Percentiles rank a stretch among this genome's conserved stretches.
Evolutionary conservation across 2,797 vertebrate genomes (phyloP).

Genomic region (Siniperca obscura): DNA sequence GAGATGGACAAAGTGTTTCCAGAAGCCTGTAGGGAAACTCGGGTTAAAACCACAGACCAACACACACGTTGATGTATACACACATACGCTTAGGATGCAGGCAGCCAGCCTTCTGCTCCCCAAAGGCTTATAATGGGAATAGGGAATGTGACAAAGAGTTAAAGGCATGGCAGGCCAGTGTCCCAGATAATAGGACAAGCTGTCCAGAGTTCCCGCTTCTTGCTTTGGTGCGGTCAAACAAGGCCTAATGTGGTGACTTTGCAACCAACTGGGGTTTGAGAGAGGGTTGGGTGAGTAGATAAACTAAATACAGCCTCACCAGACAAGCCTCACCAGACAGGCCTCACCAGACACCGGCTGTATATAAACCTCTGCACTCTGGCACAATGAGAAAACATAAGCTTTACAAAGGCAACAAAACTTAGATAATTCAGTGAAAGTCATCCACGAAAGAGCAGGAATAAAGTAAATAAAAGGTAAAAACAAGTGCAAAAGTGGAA

Average conservation of each 20-base stretch:
- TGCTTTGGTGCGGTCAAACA: conserved; percentile 73
- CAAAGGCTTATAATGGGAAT: conserved; percentile 75
- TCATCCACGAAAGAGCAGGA: conserved; percentile 42
- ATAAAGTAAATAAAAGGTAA: conserved; percentile 45
- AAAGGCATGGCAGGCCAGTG: conserved; percentile 73
- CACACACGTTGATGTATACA: conserved; percentile 54
- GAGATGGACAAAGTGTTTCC: conserved; percentile 78
- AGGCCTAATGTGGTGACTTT: conserved; percentile 74
- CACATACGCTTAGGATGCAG: conserved; percentile 65
- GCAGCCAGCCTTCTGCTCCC: conserved; percentile 69
- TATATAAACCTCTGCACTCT: conserved; percentile 38
- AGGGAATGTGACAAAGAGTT: conserved; percentile 80
- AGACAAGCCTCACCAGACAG: no score
- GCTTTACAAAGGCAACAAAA: conserved; percentile 50
- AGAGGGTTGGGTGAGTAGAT: conserved; percentile 73
- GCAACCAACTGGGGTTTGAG: conserved; percentile 69
- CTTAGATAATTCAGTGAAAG: conserved; percentile 52
- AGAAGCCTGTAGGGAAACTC: conserved; percentile 70
- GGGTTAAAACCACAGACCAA: conserved; percentile 63
- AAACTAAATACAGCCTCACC: conserved; percentile 73
- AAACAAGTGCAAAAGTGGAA: conserved; percentile 52
- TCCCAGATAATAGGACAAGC: conserved; percentile 80
- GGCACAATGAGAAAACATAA: conserved; percentile 48
- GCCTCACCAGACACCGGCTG: conserved; percentile 50
- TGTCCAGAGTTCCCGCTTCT: conserved; percentile 70